Conservation (phyloP, 2,113 vertebrate genomes). For the Scomber colias region DNA sequence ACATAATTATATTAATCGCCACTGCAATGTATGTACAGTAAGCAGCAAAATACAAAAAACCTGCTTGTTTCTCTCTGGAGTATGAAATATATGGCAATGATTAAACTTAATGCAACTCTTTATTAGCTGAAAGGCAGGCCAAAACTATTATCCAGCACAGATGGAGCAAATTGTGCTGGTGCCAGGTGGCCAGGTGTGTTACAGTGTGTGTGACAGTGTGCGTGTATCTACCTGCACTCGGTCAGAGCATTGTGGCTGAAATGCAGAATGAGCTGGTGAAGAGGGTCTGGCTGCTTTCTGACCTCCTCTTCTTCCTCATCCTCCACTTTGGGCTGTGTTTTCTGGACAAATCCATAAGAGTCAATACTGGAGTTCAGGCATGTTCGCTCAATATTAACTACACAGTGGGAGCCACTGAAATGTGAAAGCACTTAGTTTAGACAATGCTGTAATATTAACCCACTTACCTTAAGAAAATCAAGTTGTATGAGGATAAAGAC, state of each 20-base stretch:
- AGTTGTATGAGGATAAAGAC: slow-evolving; percentile 1
- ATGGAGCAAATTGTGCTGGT: slow-evolving; percentile 49
- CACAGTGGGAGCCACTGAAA: not conserved
- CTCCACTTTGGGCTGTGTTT: slow-evolving; percentile 89
- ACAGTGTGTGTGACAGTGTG: slow-evolving; percentile 33
- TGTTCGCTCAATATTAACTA: not conserved
- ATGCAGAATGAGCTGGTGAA: slow-evolving; percentile 97
- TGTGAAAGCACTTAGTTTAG: not conserved
- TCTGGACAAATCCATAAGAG: slow-evolving; percentile 85
- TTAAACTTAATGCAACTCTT: slow-evolving; percentile 49
- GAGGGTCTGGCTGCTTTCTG: slow-evolving; percentile 93
- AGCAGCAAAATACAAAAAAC: not conserved
- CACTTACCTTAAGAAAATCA: slow-evolving; percentile 27
- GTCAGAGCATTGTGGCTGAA: slow-evolving; percentile 97
- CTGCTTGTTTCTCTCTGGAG: slow-evolving; percentile 20
- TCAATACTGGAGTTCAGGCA: slow-evolving; percentile 14
- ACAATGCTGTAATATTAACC: not conserved
- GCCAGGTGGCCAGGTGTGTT: slow-evolving; percentile 60
- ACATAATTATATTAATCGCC: slow-evolving; percentile 10
- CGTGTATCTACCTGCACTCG: slow-evolving; percentile 90
- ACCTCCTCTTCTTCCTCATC: slow-evolving; percentile 92
- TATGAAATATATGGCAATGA: slow-evolving; percentile 15
- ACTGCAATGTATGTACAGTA: not conserved
- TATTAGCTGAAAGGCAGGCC: slow-evolving; percentile 26
- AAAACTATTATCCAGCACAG: slow-evolving; percentile 58